Conservation (phyloP, 2,113 vertebrate species). For the Cyprinus carpio region DNA sequence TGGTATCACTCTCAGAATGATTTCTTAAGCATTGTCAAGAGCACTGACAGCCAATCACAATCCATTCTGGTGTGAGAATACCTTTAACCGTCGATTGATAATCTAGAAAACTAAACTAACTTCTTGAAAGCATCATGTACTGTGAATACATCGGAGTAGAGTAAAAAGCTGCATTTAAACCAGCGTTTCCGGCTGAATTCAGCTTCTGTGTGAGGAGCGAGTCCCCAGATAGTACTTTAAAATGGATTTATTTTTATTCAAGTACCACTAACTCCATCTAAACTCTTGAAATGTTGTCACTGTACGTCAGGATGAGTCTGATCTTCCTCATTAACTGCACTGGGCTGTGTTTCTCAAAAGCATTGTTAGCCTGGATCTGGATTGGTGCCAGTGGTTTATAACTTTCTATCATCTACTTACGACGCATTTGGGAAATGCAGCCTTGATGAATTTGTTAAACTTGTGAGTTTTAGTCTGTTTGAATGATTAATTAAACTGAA, state of each 20-base stretch:
- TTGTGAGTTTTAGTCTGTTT: no score
- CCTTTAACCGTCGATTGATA: neutral
- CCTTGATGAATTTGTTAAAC: neutral
- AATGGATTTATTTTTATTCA: neutral
- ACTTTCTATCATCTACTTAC: neutral
- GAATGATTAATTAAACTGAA: neutral
- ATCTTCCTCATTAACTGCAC: neutral
- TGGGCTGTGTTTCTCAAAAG: neutral
- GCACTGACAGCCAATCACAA: neutral
- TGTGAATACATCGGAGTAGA: no score
- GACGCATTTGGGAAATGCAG: no score
- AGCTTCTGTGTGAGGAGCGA: no score
- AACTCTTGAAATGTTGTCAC: no score
- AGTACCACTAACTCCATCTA: no score
- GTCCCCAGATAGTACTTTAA: no score
- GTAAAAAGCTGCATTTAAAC: no score
- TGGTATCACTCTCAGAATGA: neutral
- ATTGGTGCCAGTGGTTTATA: no score
- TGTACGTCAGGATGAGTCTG: no score
- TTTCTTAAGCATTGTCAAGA: neutral
- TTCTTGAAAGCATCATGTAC: no score
- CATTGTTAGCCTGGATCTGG: neutral
- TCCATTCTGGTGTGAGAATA: neutral
- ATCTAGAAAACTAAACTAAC: neutral
- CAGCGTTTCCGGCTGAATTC: no score